Evolutionary conservation across 2,888 invertebrate species (phyloP), one percentile per base, ranked within the genome.

Genomic region (Drosophila quinaria): DNA sequence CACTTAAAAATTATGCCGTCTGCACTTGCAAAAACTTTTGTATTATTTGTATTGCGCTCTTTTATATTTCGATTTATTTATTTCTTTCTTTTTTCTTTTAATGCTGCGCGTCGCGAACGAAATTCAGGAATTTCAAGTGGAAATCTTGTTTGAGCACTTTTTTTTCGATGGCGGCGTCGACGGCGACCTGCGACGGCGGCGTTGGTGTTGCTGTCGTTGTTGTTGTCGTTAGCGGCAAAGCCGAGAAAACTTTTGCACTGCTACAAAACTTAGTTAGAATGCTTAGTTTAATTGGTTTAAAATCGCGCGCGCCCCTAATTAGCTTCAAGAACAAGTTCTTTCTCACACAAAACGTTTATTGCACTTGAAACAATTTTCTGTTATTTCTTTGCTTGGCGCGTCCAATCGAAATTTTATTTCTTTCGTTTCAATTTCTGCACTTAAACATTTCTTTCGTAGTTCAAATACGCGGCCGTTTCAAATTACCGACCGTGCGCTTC

Each of bases 101-200:
- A 52, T 49, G 75, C 70, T 72, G 70, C 66, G 71, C 70, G 80
- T 65, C 77, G 79, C 76, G 62, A 69, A 83, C 83, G 70, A 87
- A 87, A 87, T 87, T 89, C 89, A 87, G 87, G 87, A 87, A 87
- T 89, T 87, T 89, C 87, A 87, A 87, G 89, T 89, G 85, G 87
- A 87, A 87, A 87, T 87, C 87, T 87, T 79, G 87, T 87, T 85
- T 77, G 89, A 87, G 87, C 87, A 87, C 87, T 87, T 86, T 86
- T 49, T 49, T 76, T 65, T 70, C n/a, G 62, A 58, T 67, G 73
- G 58, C 79, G 31, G 22, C 17, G 46, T 39, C 62, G 64, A 59
- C 51, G 19, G 49, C 65, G 56, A 71, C 68, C 35, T 63, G 52
- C 64, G 68, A 54, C 75, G 67, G 56, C 62, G 64, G 58, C 51